These are phyloP conservation scores for Macheiramphus alcinus DNA, from an alignment of 2,113 vertebrate genomes.

Conservation along the genomic window DNA sequence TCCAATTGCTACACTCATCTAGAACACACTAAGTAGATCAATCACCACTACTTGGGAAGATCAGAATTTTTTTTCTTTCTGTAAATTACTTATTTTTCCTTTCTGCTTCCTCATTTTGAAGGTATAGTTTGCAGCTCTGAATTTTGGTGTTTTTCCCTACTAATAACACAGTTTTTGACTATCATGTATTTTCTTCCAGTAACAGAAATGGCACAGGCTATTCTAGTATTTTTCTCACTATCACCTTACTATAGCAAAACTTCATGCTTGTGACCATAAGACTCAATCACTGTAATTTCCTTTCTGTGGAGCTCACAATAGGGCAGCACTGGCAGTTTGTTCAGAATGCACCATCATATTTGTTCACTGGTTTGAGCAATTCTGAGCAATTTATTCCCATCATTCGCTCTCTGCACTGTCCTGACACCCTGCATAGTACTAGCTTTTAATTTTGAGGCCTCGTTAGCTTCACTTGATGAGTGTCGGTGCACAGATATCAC, in stretches of 20 bases:
- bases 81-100: not conserved
- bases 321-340: not conserved
- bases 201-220: not conserved
- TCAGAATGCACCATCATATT: not conserved
- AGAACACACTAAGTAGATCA: not conserved
- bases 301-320: not conserved
- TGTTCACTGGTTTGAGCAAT: conserved; percentile 8
- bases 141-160: not conserved
- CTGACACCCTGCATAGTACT: not conserved
- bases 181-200: not conserved
- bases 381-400: not conserved
- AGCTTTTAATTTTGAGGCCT: conserved; percentile 14
- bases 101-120: not conserved
- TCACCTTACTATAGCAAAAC: not conserved
- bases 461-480: not conserved
- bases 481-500: not conserved
- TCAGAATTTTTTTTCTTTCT: not conserved
- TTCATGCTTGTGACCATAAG: not conserved
- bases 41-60: not conserved
- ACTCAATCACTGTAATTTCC: conserved; percentile 9
- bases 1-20: not conserved
- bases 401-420: not conserved
- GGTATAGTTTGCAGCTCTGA: not conserved
- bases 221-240: not conserved
- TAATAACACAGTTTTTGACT: not conserved